phyloP scores from a whole-genome alignment of 2,797 vertebrate genomes.

The Poliocrania exsul region DNA sequence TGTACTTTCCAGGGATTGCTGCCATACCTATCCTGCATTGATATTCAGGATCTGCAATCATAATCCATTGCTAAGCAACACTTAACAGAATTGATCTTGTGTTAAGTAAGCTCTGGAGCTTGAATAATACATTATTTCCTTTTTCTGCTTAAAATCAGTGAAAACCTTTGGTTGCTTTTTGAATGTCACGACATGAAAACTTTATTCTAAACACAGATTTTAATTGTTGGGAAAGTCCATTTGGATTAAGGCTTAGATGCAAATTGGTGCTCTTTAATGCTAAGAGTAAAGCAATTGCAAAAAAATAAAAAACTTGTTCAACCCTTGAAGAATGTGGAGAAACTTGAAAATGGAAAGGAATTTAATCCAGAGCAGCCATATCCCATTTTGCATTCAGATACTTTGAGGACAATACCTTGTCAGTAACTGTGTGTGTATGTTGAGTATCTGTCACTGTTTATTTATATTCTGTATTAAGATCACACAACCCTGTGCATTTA shows the following conservation, averaged over 20 bases:
- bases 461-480: conserved; percentile 37
- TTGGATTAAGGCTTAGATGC: conserved; percentile 16
- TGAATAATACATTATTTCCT: conserved; percentile 69
- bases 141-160: conserved; percentile 42
- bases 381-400: background rate
- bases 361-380: background rate
- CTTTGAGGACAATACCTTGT: conserved; percentile 1
- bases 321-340: background rate
- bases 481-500: conserved; percentile 6
- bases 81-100: conserved; percentile 72
- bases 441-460: conserved; percentile 48
- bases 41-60: conserved; percentile 54
- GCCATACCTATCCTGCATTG: conserved; percentile 15
- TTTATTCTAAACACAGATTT: conserved; percentile 18
- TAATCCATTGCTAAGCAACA: conserved; percentile 74
- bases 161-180: conserved; percentile 42
- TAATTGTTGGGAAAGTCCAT: conserved; percentile 33
- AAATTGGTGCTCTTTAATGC: background rate
- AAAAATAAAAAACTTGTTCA: background rate
- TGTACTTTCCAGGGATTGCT: conserved; percentile 1
- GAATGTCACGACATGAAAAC: conserved; percentile 31
- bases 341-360: background rate
- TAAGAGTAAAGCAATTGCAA: background rate
- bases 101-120: conserved; percentile 61
- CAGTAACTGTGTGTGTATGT: background rate